A percentile compares a stretch with the other conserved stretches of the same genome.
Evolutionary conservation across 2,888 invertebrate genomes (phyloP).

Genomic region (Lasioglossum lativentre): DNA sequence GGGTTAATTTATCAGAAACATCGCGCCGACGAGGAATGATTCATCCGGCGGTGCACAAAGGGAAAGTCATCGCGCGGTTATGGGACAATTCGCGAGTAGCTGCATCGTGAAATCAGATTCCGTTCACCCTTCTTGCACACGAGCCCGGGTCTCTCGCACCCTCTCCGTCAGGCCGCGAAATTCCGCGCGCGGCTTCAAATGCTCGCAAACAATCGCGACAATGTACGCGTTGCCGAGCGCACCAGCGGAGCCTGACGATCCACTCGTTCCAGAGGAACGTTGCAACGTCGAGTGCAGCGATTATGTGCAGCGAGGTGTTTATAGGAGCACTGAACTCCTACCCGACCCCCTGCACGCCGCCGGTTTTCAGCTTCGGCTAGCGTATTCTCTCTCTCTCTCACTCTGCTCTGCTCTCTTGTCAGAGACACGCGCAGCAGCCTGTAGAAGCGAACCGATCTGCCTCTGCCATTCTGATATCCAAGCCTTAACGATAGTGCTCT

Average conservation of each 20-base stretch:
- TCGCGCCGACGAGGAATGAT: not conserved
- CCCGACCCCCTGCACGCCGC: constrained; percentile 4
- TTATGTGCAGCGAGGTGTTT: constrained; percentile 70
- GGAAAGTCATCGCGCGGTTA: not conserved
- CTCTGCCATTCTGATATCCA: constrained; percentile 50
- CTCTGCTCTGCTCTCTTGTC: constrained; percentile 48
- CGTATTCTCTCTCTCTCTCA: not conserved
- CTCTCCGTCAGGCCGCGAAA: constrained; percentile 13
- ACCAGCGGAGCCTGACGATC: constrained; percentile 38
- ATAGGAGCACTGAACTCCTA: constrained; percentile 68
- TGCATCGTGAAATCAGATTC: constrained; percentile 14
- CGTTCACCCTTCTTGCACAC: not conserved
- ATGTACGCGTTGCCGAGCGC: constrained; percentile 22
- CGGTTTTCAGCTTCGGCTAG: not conserved
- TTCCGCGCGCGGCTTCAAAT: constrained; percentile 13
- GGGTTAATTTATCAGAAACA: not conserved
- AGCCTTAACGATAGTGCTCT: constrained; percentile 67
- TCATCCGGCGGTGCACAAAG: not conserved
- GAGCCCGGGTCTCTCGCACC: not conserved
- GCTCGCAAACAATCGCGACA: constrained; percentile 50
- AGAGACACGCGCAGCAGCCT: constrained; percentile 50
- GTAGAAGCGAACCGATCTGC: constrained; percentile 34
- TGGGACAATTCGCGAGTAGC: not conserved
- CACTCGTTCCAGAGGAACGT: constrained; percentile 37
- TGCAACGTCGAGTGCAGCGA: constrained; percentile 49